Conservation (phyloP, 2,888 invertebrate species). For the Cataglyphis altisquamis region DNA sequence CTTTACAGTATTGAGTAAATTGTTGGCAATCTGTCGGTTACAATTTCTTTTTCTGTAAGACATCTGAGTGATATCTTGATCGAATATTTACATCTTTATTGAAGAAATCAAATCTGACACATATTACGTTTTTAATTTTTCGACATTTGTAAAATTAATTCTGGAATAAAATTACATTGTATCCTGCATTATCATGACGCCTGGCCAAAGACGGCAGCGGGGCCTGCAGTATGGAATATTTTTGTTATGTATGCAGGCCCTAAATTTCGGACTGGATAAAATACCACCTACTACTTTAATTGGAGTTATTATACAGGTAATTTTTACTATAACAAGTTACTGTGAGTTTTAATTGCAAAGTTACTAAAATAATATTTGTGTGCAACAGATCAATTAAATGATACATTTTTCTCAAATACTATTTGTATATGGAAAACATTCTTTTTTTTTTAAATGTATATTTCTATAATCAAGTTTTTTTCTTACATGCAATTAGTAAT, state of each 20-base stretch:
- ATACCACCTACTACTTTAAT: conserved; percentile 88
- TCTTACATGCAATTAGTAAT: neutral
- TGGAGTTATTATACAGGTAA: conserved; percentile 85
- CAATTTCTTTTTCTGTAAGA: conserved; percentile 89
- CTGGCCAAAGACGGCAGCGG: conserved; percentile 80
- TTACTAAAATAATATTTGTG: neutral
- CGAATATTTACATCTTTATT: conserved; percentile 87
- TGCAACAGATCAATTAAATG: neutral
- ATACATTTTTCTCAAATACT: neutral
- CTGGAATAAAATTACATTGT: conserved; percentile 4
- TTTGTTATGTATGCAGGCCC: conserved; percentile 80
- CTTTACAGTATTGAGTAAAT: conserved; percentile 86
- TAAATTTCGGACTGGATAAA: conserved; percentile 86
- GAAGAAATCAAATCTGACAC: conserved; percentile 77
- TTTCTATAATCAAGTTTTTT: neutral
- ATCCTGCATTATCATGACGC: conserved; percentile 67
- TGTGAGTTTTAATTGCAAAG: neutral
- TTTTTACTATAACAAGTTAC: neutral
- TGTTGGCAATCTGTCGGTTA: conserved; percentile 88
- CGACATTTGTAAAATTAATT: neutral
- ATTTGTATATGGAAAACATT: neutral
- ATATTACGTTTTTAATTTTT: neutral
- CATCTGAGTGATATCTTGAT: conserved; percentile 89
- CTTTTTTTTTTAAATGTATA: neutral
- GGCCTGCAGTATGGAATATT: conserved; percentile 82